Evolutionary conservation across 2,797 vertebrate genomes (phyloP).

Genomic region (Tamandua tetradactyla): DNA sequence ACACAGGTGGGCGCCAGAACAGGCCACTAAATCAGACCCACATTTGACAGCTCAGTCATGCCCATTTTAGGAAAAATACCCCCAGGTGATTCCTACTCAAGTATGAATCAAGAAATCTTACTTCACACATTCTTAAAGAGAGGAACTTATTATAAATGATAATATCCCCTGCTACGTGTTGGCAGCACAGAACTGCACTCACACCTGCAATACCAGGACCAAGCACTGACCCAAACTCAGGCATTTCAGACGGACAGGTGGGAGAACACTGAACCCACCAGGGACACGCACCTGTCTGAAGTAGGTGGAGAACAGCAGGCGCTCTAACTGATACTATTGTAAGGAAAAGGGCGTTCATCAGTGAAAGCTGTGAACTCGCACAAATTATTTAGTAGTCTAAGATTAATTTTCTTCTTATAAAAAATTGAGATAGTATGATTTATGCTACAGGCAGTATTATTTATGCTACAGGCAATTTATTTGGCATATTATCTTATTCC

Average conservation of each 20-base stretch:
- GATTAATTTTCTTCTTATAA: not conserved
- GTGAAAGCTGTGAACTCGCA: not conserved
- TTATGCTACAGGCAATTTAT: too few species aligned
- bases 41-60: not conserved
- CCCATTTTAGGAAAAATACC: not conserved
- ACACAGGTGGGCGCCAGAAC: rapidly evolving
- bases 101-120: not conserved
- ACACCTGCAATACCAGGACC: not conserved
- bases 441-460: too few species aligned
- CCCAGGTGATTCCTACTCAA: not conserved
- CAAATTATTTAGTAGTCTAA: not conserved
- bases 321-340: not conserved
- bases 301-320: not conserved
- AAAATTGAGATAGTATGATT: not conserved
- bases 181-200: rapidly evolving
- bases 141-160: not conserved
- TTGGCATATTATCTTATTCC: too few species aligned
- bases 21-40: not conserved
- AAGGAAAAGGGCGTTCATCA: not conserved
- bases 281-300: not conserved
- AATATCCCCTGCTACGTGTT: not conserved
- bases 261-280: not conserved
- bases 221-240: not conserved
- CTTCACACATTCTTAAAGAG: not conserved
- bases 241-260: not conserved